Base-by-base conservation (phyloP, 2,888 invertebrate species). In the Campaea margaritaria region DNA sequence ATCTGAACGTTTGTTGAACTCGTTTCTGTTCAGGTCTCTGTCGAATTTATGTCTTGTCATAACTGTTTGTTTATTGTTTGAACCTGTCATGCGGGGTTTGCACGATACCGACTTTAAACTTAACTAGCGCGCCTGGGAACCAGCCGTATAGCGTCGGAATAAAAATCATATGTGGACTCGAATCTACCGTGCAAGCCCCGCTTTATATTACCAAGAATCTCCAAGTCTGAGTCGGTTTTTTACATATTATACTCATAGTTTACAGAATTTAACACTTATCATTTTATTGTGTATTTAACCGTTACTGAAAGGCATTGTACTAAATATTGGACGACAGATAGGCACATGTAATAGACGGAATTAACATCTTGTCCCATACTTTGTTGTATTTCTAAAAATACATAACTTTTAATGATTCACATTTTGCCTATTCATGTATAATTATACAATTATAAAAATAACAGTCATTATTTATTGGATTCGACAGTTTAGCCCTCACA, bases 391-490 rank as follows among this genome's bases (percentile, higher is more conserved):
- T 83, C 78, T 87, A 86, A 83, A 81, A 83, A 81, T 87, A 85
- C 84, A 85, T 87, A 84, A 88, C 90, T 64, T 87, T 88, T 86
- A 88, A 87, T 85, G 80, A 87, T 86, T 89, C 91, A 91, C 91
- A 84, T 87, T 90, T 91, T 90, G 89, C 87, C 90, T 91, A 91
- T 90, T 90, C 90, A 87, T 91, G 88, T 89, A 86, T 89, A 86
- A 89, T 55, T 90, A 91, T 91, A 91, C 87, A 89, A 90, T 86
- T 87, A 86, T 75, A 86, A 86, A 87, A 82, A 85, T 11, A 38
- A 77, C 82, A 85, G 78, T 78, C 76, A 70, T 76, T 80, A 79
- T 79, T 75, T 74, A 76, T 70, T 83, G 79, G 81, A 81, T 72
- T 85, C 76, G 64, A 82, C 81, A 78, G 73, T 79, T 21, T 66